Evolutionary conservation across 2,888 invertebrate genomes (phyloP), one percentile per base, ranked within the genome.

Genomic region (Ormyrus labotus): DNA sequence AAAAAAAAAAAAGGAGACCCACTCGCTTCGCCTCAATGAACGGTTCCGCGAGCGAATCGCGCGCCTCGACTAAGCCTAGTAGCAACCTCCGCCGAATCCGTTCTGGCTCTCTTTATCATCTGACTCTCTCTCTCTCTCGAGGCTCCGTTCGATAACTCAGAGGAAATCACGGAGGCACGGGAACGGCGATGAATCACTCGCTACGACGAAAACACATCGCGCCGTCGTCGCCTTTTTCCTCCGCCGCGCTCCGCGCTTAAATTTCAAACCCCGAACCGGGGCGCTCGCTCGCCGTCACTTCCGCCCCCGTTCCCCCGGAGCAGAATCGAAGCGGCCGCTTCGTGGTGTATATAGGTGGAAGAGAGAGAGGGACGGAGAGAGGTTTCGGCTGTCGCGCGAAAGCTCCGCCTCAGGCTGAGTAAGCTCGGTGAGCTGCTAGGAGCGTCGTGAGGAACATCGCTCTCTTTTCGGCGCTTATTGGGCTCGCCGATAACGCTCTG

Each of bases 191-290:
- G 67, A 75, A 67, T 75, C 74, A 75, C 45, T 34, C 34, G 34
- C 34, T 34, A 4, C 34, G 34, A 34, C 34, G 34, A 34, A 34
- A 34, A 34, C 34, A 34, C 34, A 34, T 34, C 34, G 34, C 2
- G 1, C 1, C 19, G 19, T 19, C 2, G 34, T 34, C 34, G 34
- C 34, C 57, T 45, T 58, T 57, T 50, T 48, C 50, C 50, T 67
- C 47, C 10, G 11, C 19, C 47, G 48, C 10, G 53, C 19, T 75
- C 19, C 8, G 60, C 61, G 55, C 19, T 50, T 50, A 47, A 55
- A 34, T 73, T 73, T 73, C 53, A 45, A 73, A 73, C 55, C 55
- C 55, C 64, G 4, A 64, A 47, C 47, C 53, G 34, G 53, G 11
- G 11, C 19, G 0, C 19, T 55, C 19, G 0, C 19, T 55, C 34